Conservation (phyloP, 2,113 vertebrate genomes). For the Chionis minor region DNA sequence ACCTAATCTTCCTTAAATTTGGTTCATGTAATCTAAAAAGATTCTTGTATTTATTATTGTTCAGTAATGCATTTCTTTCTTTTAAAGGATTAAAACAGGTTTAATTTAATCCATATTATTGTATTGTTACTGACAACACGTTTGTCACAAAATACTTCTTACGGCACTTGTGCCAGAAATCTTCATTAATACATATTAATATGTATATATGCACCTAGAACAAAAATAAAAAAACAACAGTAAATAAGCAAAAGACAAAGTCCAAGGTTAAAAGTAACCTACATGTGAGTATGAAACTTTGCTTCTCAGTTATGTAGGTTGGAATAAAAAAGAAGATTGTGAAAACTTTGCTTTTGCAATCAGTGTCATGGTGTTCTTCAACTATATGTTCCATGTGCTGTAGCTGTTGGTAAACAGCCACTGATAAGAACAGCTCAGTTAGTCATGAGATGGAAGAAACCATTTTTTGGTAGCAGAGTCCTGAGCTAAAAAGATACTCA, state of each 20-base stretch:
- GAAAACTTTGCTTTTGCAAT: neutral
- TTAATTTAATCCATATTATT: conserved; percentile 9
- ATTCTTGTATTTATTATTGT: neutral
- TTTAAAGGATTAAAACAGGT: neutral
- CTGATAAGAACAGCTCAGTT: neutral
- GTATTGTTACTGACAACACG: neutral
- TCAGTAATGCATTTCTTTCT: neutral
- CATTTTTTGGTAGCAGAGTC: neutral
- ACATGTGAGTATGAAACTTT: neutral
- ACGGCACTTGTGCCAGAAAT: neutral
- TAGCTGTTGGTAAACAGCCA: neutral
- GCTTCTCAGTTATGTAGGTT: neutral
- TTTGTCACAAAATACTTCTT: neutral
- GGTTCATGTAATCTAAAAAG: neutral
- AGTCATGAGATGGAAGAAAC: neutral
- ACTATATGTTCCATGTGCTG: neutral
- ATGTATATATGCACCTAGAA: neutral
- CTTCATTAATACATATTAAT: neutral
- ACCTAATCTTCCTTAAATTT: neutral
- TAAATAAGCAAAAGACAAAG: neutral
- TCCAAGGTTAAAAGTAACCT: neutral
- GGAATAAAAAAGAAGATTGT: neutral
- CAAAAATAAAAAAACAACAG: neutral
- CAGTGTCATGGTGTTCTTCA: neutral
- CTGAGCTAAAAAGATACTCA: neutral